Conservation (phyloP, 1,140 invertebrate genomes). For the Diabrotica undecimpunctata region DNA sequence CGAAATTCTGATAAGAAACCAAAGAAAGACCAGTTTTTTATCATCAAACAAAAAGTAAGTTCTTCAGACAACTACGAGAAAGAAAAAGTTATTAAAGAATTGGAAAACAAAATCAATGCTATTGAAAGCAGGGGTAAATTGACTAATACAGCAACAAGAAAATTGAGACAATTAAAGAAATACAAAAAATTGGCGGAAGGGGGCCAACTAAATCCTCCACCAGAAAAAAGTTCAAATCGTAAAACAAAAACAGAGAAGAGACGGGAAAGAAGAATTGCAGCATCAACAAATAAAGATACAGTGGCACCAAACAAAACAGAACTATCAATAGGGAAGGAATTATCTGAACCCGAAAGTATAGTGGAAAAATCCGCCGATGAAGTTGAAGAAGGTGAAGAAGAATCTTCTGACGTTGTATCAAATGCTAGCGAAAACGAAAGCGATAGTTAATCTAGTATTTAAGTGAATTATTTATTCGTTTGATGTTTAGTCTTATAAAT, state of each 20-base stretch:
- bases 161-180: conserved; percentile 24
- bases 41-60: conserved; percentile 13
- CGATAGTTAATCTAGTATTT: no score
- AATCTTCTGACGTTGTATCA: no score
- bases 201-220: neutral
- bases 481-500: no score
- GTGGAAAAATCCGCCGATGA: no score
- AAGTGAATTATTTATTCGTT: no score
- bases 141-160: conserved; percentile 33
- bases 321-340: no score
- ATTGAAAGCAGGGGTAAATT: conserved; percentile 20
- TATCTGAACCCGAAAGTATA: no score
- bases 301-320: no score
- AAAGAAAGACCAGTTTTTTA: conserved; percentile 18
- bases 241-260: conserved; percentile 18
- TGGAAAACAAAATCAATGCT: conserved; percentile 26
- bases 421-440: no score
- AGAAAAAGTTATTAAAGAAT: conserved; percentile 17
- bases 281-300: neutral
- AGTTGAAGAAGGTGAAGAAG: no score
- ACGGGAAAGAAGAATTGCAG: conserved; percentile 15
- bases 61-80: conserved; percentile 16
- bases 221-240: conserved; percentile 11
- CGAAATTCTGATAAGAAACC: conserved; percentile 6
- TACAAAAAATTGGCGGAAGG: conserved; percentile 18